These are phyloP conservation scores for Furnarius figulus DNA, from an alignment of 2,113 vertebrate species.

Conservation along the genomic window DNA sequence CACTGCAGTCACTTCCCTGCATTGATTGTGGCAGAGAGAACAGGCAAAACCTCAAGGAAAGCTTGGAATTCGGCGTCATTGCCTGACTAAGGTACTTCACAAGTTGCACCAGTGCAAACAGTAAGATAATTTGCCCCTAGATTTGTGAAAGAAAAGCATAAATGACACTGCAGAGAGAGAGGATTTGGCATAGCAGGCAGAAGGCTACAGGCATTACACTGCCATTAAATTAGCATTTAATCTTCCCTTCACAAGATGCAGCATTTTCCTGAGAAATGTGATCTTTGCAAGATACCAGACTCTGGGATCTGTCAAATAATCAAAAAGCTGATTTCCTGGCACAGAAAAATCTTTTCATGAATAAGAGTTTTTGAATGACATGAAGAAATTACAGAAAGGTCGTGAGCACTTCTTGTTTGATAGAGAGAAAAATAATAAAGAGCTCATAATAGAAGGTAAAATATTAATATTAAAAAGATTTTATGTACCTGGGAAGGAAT, in stretches of 20 bases:
- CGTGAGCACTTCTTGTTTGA: neutral
- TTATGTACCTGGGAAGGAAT: neutral
- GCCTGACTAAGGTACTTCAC: neutral
- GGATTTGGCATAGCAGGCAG: neutral
- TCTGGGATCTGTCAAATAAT: conserved; percentile 36
- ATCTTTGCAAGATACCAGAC: conserved; percentile 36
- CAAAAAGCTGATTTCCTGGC: conserved; percentile 13
- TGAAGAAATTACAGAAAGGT: neutral
- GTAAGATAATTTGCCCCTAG: neutral
- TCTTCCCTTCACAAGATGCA: conserved; percentile 32
- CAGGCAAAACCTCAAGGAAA: neutral
- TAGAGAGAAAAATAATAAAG: neutral
- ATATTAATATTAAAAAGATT: neutral
- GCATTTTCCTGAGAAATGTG: neutral
- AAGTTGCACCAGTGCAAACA: neutral
- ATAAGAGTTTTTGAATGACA: conserved; percentile 12
- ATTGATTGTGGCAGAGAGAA: neutral
- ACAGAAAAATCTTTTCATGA: neutral
- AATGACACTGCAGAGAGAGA: neutral
- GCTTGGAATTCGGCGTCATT: neutral
- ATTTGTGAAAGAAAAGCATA: neutral
- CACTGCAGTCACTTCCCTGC: neutral
- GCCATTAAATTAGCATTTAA: conserved; percentile 40
- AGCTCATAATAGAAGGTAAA: neutral
- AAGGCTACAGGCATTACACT: neutral